A percentile compares a stretch with the other conserved stretches of the same genome.
phyloP scores from a whole-genome alignment of 2,888 invertebrate species.

The Sinhomidia bicolor region DNA sequence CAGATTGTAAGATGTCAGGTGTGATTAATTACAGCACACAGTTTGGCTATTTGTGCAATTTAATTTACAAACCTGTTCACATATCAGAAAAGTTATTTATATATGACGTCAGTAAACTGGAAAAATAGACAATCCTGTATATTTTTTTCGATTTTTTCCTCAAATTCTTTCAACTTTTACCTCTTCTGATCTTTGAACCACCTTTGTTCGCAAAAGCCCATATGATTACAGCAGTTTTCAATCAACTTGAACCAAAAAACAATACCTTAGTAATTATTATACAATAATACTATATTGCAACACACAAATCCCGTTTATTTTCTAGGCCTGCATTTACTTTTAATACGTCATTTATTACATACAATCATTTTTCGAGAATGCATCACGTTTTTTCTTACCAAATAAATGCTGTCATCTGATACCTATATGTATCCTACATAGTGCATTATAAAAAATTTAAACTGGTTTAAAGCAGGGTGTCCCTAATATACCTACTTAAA shows the following conservation, averaged over 20 bases:
- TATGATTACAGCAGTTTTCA: neutral
- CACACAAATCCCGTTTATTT: neutral
- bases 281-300: neutral
- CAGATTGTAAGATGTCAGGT: too few relatives aligned
- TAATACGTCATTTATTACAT: neutral
- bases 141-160: too few relatives aligned
- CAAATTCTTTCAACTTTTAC: too few relatives aligned
- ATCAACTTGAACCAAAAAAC: neutral
- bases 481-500: too few relatives aligned
- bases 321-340: neutral
- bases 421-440: neutral
- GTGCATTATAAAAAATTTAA: conserved; percentile 10
- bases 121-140: too few relatives aligned
- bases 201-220: neutral
- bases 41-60: too few relatives aligned
- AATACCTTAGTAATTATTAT: neutral
- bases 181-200: neutral
- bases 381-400: conserved; percentile 23
- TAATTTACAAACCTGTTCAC: too few relatives aligned
- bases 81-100: too few relatives aligned
- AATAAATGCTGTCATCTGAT: neutral
- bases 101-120: too few relatives aligned
- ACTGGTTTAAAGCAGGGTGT: conserved; percentile 39
- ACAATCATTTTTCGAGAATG: neutral
- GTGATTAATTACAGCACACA: too few relatives aligned